phyloP scores from a whole-genome alignment of 53 echinoderm and acorn worm genomes.

The Arbacia lixula region DNA sequence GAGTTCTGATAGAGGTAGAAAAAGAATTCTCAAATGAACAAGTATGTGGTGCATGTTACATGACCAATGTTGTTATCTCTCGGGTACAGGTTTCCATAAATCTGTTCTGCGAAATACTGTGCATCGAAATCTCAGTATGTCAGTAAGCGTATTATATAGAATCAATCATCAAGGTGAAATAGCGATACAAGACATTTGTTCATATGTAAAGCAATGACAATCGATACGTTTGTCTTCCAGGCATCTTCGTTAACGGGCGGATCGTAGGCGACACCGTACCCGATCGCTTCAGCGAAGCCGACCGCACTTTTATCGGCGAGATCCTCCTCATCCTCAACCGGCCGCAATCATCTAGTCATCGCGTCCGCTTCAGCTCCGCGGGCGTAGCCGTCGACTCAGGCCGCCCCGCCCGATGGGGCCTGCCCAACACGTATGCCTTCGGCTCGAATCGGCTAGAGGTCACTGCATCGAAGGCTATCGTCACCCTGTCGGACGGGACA shows the following conservation, averaged over 20 bases:
- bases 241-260: slow-evolving; percentile 37
- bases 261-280: slow-evolving; percentile 7
- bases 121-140: no score
- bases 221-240: slow-evolving; percentile 2
- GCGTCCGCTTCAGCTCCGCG: slow-evolving; percentile 17
- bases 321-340: slow-evolving; percentile 27
- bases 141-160: no score
- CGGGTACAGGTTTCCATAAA: no score
- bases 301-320: slow-evolving; percentile 46
- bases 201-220: no score
- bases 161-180: no score
- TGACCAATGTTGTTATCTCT: no score
- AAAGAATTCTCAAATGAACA: no score
- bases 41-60: no score
- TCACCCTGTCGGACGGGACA: slow-evolving; percentile 10
- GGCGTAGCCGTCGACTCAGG: slow-evolving; percentile 41
- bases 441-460: slow-evolving; percentile 14
- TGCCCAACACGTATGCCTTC: slow-evolving; percentile 7
- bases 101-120: no score
- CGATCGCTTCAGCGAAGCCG: neutral
- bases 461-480: neutral
- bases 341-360: slow-evolving; percentile 19
- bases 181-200: no score
- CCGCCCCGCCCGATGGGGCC: slow-evolving; percentile 22
- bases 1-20: no score